Conservation (phyloP, 2,888 invertebrate genomes). For the Malacosoma neustria region DNA sequence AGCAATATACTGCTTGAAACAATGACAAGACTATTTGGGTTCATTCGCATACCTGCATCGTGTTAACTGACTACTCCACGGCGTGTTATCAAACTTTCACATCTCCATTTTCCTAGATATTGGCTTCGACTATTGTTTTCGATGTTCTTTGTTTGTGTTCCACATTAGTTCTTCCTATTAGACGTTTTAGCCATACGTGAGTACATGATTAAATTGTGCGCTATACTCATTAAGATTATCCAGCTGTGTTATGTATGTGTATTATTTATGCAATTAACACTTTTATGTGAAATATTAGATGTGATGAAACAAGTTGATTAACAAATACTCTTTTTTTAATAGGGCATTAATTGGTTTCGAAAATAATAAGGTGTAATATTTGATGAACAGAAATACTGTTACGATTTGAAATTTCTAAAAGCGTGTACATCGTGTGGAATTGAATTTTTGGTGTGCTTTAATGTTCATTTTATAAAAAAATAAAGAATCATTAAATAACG, state of each 20-base stretch:
- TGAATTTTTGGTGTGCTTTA: no score
- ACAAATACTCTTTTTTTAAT: no score
- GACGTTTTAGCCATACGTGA: slow-evolving; percentile 10
- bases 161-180: slow-evolving; percentile 18
- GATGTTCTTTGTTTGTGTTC: slow-evolving; percentile 20
- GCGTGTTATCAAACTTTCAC: slow-evolving; percentile 18
- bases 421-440: no score
- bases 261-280: background rate
- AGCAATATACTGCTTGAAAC: no score
- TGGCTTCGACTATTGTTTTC: slow-evolving; percentile 24
- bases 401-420: no score
- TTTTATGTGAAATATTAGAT: background rate
- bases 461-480: no score
- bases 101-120: slow-evolving; percentile 26
- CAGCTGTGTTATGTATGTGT: background rate
- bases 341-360: no score
- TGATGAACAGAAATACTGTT: no score
- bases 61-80: slow-evolving; percentile 7
- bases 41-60: slow-evolving; percentile 5
- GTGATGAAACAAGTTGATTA: background rate
- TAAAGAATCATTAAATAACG: no score
- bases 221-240: background rate
- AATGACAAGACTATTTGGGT: slow-evolving; percentile 8
- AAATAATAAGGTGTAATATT: no score
- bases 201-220: slow-evolving; percentile 1